Evolutionary conservation across 1,140 invertebrate genomes (phyloP).

Genomic region (Geopemphigus sp.): DNA sequence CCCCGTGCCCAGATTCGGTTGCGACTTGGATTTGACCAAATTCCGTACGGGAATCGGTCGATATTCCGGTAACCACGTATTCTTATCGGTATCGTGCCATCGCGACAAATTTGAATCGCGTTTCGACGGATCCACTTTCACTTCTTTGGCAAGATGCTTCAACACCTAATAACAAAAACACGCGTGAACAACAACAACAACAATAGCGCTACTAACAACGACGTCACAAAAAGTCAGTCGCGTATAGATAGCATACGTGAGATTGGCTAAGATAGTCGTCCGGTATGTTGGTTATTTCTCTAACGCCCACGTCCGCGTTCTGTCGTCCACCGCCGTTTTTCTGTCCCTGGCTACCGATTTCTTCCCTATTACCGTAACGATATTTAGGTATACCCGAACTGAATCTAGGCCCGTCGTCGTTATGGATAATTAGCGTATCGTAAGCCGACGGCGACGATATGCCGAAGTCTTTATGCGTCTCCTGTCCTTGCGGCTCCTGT

Average conservation of each 20-base stretch:
- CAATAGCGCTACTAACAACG: no score
- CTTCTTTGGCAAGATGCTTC: slow-evolving; percentile 81
- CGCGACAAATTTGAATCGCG: slow-evolving; percentile 34
- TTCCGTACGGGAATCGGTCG: neutral
- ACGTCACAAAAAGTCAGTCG: no score
- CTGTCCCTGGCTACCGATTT: slow-evolving; percentile 15
- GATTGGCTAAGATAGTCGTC: slow-evolving; percentile 77
- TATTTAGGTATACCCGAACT: slow-evolving; percentile 35
- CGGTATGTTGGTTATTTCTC: slow-evolving; percentile 81
- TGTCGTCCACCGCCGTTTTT: slow-evolving; percentile 40
- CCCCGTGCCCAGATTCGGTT: slow-evolving; percentile 63
- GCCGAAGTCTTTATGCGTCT: slow-evolving; percentile 71
- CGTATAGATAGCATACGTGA: slow-evolving; percentile 64
- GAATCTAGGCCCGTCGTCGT: slow-evolving; percentile 54
- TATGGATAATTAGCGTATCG: slow-evolving; percentile 77
- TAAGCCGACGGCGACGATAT: slow-evolving; percentile 65
- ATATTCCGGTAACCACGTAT: slow-evolving; percentile 18
- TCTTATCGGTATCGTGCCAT: slow-evolving; percentile 36
- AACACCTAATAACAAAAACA: slow-evolving; percentile 62
- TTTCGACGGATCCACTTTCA: slow-evolving; percentile 61
- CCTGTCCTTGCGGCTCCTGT: slow-evolving; percentile 90
- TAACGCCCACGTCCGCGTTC: slow-evolving; percentile 56
- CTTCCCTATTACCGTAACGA: slow-evolving; percentile 32
- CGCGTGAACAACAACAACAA: neutral
- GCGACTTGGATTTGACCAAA: slow-evolving; percentile 68